phyloP scores from a whole-genome alignment of 92 coral and sea anemone genomes.

The Palythoa grandis region DNA sequence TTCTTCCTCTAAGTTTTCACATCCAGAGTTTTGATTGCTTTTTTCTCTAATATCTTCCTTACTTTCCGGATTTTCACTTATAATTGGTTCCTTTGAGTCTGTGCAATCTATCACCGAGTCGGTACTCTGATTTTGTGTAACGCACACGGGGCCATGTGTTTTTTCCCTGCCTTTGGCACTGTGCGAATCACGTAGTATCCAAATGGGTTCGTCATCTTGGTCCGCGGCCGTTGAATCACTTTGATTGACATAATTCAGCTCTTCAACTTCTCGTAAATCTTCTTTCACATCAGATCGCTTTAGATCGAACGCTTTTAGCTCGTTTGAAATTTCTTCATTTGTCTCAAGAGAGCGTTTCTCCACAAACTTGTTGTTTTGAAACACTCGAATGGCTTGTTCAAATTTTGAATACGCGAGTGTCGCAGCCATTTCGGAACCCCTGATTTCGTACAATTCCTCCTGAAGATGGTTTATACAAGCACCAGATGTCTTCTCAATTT shows the following conservation, averaged over 20 bases:
- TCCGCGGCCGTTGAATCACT: background rate
- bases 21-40: background rate
- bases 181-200: constrained; percentile 21
- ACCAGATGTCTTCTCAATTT: constrained; percentile 53
- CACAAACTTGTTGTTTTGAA: constrained; percentile 35
- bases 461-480: constrained; percentile 48
- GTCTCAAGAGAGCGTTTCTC: constrained; percentile 44
- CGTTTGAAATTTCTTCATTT: constrained; percentile 11
- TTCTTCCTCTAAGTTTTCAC: constrained; percentile 23
- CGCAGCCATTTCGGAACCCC: constrained; percentile 64
- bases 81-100: background rate
- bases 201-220: constrained; percentile 5
- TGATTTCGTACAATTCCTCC: constrained; percentile 59
- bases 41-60: background rate
- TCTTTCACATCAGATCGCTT: constrained; percentile 45
- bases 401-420: constrained; percentile 58
- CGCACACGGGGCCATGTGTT: constrained; percentile 26
- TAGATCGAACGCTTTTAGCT: constrained; percentile 41
- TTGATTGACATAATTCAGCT: constrained; percentile 6
- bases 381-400: constrained; percentile 20
- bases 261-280: constrained; percentile 39
- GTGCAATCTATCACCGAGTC: background rate
- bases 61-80: background rate
- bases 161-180: constrained; percentile 15
- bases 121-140: background rate